Base-by-base conservation (phyloP, 2,888 invertebrate genomes). In the Drosophila mercatorum region DNA sequence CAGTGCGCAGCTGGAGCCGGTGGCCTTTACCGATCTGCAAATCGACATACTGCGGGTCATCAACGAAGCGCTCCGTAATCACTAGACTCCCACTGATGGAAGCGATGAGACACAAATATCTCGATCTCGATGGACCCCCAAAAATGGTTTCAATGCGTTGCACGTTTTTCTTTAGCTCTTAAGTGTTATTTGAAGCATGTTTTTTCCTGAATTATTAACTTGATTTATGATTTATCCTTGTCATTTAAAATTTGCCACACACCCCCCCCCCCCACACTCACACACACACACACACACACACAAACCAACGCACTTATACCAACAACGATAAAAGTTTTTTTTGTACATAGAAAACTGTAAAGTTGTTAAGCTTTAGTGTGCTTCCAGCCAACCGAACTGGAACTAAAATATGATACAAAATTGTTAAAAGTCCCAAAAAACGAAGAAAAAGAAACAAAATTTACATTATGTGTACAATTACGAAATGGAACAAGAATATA, bases 21-120 rank as follows among this genome's bases (percentile, higher is more conserved):
- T 92, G 57, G 91, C 88, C 46, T 91, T 92, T 62, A 92, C 92
- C 5, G 92, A 92, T 63, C 77, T 92, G 28, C 92, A 92, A 80
- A 92, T 92, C 57, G 89, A 92, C 60, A 91, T 92, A 68, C 68
- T 92, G 59, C 87, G 88, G 55, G 92, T 91, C 34, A 92, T 92
- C 40, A 92, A 90, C 55, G 90, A 82, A 10, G 89, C 91, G 47
- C 73, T 92, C 70, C 85, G 91, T 7, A 86, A 92, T 75, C 88
- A 89, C 68, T 90, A 80, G 79, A 43, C 55, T 60, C 22, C 22
- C 22, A 52, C 12, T 34, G 43, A 17, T 17, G 31, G 34, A 57
- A 11, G 52, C 46, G 43, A 11, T 34, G 34, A 43, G 46, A 46
- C 57, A 43, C 53, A 43, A 31, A 34, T 65, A 71, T 65, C 66